Percentiles rank a stretch among this genome's conserved stretches.
These are phyloP conservation scores for Meghimatium bilineatum DNA, from an alignment of 2,888 invertebrate species.

Conservation along the genomic window DNA sequence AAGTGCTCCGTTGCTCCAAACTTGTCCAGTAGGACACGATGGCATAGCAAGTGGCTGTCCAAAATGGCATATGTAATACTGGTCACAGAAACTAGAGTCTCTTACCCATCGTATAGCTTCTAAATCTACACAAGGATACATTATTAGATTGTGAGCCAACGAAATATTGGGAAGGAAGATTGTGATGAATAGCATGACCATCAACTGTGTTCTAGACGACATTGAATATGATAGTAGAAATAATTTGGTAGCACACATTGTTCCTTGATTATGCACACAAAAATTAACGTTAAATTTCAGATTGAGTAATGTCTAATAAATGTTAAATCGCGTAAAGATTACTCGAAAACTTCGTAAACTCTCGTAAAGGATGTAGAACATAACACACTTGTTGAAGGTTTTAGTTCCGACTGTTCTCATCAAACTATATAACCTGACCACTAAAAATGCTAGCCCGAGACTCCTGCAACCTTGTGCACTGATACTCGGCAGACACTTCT, in stretches of 20 bases:
- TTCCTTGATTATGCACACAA: not conserved
- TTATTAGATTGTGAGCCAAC: conserved; percentile 10
- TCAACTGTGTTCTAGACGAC: not conserved
- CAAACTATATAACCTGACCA: not conserved
- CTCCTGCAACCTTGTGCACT: not conserved
- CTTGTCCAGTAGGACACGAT: conserved; percentile 54
- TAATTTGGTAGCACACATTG: not conserved
- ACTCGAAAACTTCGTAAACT: no score
- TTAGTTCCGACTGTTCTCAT: not conserved
- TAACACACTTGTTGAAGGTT: no score
- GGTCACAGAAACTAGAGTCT: conserved; percentile 52
- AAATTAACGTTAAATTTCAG: not conserved
- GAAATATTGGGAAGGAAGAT: not conserved
- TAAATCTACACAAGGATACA: conserved; percentile 52
- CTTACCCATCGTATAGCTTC: conserved; percentile 55
- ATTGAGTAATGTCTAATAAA: no score
- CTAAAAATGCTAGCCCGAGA: not conserved
- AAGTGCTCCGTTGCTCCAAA: conserved; percentile 54
- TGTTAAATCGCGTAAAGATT: no score
- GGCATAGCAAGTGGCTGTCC: conserved; percentile 58
- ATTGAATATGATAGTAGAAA: no score
- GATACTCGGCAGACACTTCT: not conserved
- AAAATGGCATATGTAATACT: conserved; percentile 57
- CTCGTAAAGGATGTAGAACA: no score
- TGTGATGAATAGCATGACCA: not conserved